These are phyloP conservation scores for Nemurella pictetii DNA, from an alignment of 2,888 invertebrate species.

Conservation along the genomic window DNA sequence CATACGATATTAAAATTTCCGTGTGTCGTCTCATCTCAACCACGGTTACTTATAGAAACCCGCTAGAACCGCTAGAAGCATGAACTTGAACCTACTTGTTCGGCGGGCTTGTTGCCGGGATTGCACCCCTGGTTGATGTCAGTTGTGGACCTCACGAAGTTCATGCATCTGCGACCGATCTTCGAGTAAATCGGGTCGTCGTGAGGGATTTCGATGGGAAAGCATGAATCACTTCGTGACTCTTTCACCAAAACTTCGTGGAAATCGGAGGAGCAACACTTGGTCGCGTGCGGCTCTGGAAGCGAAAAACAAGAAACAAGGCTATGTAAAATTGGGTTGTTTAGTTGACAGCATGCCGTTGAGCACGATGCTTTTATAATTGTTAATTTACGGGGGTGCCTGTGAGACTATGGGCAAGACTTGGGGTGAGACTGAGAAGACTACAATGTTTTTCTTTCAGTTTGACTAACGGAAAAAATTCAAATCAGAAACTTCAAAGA, in stretches of 20 bases:
- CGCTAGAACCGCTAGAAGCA: too few relatives aligned
- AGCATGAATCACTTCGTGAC: constrained; percentile 51
- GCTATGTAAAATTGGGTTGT: background rate
- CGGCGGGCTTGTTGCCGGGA: constrained; percentile 64
- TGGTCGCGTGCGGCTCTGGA: constrained; percentile 61
- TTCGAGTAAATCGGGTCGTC: constrained; percentile 60
- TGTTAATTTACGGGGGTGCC: too few relatives aligned
- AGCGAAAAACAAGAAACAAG: constrained; percentile 35
- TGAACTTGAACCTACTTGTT: constrained; percentile 71
- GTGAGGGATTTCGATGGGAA: constrained; percentile 58
- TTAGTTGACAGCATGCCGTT: too few relatives aligned
- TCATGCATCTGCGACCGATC: constrained; percentile 66
- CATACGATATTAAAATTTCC: too few relatives aligned
- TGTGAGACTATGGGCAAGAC: too few relatives aligned
- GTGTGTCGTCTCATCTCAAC: too few relatives aligned
- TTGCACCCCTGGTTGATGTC: constrained; percentile 70
- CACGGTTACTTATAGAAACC: too few relatives aligned
- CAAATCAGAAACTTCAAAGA: too few relatives aligned
- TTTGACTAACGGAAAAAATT: too few relatives aligned
- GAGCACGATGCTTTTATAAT: too few relatives aligned
- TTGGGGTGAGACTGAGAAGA: too few relatives aligned
- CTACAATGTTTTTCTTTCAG: too few relatives aligned
- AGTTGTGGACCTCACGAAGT: constrained; percentile 70
- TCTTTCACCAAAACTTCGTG: constrained; percentile 43
- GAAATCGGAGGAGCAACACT: constrained; percentile 65